A percentile compares a stretch with the other conserved stretches of the same genome.
Conservation (phyloP, 2,113 vertebrate genomes). For the Naja naja region DNA sequence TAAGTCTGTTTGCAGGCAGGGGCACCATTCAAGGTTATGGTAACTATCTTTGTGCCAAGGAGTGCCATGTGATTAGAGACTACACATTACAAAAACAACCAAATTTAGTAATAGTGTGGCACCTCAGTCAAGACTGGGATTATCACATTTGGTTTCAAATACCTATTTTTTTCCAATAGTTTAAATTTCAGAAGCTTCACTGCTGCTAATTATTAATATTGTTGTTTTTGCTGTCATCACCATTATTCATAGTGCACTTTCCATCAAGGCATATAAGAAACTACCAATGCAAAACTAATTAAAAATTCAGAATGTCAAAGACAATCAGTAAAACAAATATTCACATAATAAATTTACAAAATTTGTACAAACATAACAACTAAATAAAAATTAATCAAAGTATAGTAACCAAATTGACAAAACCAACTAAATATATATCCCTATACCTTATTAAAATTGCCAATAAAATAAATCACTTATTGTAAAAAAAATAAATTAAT, state of each 20-base stretch:
- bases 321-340: background rate
- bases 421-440: background rate
- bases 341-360: background rate
- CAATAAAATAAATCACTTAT: background rate
- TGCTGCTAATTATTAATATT: background rate
- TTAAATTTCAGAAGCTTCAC: background rate
- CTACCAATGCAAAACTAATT: background rate
- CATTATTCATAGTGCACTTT: background rate
- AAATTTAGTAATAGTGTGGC: background rate
- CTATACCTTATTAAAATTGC: background rate
- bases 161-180: background rate
- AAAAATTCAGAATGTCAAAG: background rate
- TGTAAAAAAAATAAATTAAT: background rate
- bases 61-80: background rate
- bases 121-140: background rate
- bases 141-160: background rate
- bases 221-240: background rate
- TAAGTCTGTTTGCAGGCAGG: background rate
- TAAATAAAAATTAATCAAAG: background rate
- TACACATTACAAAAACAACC: background rate
- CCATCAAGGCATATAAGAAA: background rate
- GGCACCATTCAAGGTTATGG: background rate
- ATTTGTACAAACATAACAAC: background rate
- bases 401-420: background rate
- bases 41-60: background rate